A percentile compares a stretch with the other conserved stretches of the same genome.
Evolutionary conservation across 2,888 invertebrate species (phyloP).

Genomic region (Trypoxylon attenuatum): DNA sequence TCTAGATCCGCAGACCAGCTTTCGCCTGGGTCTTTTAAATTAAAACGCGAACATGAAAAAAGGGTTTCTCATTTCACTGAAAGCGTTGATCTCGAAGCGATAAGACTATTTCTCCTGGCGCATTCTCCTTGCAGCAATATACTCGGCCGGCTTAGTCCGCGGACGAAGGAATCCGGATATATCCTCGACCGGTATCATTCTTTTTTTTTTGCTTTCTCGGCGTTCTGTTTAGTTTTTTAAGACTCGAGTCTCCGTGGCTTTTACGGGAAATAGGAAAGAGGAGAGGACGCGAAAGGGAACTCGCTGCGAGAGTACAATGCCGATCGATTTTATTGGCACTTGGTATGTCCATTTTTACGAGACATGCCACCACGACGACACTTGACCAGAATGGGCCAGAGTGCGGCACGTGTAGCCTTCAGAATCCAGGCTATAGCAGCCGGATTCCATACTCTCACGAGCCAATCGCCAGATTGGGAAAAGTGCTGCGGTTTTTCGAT

Average conservation of each 20-base stretch:
- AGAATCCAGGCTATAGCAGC: slow-evolving; percentile 11
- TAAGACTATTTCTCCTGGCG: background rate
- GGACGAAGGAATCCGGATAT: background rate
- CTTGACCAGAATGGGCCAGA: slow-evolving; percentile 46
- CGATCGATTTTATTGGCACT: slow-evolving; percentile 63
- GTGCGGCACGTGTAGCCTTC: background rate
- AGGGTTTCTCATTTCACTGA: background rate
- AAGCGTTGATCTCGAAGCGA: background rate
- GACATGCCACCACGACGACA: slow-evolving; percentile 59
- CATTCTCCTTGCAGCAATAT: background rate
- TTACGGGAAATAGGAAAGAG: slow-evolving; percentile 22
- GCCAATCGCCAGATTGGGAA: slow-evolving; percentile 21
- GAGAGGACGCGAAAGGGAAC: slow-evolving; percentile 29
- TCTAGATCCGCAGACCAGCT: no score
- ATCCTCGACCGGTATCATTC: background rate
- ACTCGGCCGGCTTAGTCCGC: background rate
- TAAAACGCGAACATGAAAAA: no score
- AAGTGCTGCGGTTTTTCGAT: slow-evolving; percentile 8
- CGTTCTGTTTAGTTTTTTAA: slow-evolving; percentile 23
- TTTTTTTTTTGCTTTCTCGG: background rate
- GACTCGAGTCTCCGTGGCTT: slow-evolving; percentile 17
- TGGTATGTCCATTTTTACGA: slow-evolving; percentile 52
- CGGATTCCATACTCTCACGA: slow-evolving; percentile 9
- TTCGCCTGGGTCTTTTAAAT: no score
- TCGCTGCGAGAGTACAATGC: slow-evolving; percentile 44